A percentile compares a stretch with the other conserved stretches of the same genome.
phyloP scores from a whole-genome alignment of 2,113 vertebrate genomes.

The Perca fluviatilis region DNA sequence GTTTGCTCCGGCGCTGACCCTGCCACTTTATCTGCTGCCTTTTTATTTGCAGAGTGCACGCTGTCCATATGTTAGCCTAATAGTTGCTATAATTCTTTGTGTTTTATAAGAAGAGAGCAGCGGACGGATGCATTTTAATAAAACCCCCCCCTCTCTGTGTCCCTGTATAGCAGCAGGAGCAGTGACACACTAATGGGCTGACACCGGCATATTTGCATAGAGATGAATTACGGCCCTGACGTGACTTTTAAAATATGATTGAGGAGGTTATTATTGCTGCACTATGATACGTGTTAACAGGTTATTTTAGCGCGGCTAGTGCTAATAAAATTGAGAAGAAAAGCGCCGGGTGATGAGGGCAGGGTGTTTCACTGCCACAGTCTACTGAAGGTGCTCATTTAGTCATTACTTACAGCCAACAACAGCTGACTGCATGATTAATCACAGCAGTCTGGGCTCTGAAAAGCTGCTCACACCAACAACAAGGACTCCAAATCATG shows the following conservation, averaged over 20 bases:
- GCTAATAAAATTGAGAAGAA: constrained; percentile 86
- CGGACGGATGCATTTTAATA: constrained; percentile 90
- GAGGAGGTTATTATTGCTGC: constrained; percentile 93
- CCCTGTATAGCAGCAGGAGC: constrained; percentile 63
- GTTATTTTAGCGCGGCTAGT: constrained; percentile 84
- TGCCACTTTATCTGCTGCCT: constrained; percentile 93
- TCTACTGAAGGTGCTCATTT: constrained; percentile 81
- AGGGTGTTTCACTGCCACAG: constrained; percentile 71
- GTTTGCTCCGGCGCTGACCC: constrained; percentile 92
- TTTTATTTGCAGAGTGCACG: constrained; percentile 96
- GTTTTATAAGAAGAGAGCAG: constrained; percentile 88
- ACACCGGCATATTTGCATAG: constrained; percentile 95
- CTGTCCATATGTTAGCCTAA: constrained; percentile 96
- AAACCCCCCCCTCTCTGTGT: constrained; percentile 77
- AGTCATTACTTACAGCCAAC: constrained; percentile 76
- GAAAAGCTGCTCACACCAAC: too few species aligned
- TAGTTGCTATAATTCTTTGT: constrained; percentile 96
- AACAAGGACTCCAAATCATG: too few species aligned
- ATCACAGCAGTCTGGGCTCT: too few species aligned
- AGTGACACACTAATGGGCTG: constrained; percentile 90
- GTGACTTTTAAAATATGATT: constrained; percentile 97
- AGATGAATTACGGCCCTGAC: constrained; percentile 95
- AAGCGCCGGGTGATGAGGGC: constrained; percentile 79
- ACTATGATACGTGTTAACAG: constrained; percentile 86
- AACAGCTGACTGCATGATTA: too few species aligned